Conservation (phyloP, 2,888 invertebrate species). For the Ochropacha duplaris region DNA sequence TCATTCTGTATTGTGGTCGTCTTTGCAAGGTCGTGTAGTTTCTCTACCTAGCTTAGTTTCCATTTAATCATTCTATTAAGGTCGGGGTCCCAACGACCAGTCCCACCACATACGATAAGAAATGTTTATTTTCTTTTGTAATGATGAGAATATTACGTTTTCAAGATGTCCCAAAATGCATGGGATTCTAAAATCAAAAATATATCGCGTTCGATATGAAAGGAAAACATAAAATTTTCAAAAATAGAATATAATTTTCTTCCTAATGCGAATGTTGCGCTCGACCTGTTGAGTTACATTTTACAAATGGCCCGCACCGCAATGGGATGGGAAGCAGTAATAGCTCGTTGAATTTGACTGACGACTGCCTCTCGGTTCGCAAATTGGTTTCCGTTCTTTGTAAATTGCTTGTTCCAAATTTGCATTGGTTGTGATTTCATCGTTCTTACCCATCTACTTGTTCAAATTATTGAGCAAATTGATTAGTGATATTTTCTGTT, state of each 20-base stretch:
- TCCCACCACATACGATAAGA: no score
- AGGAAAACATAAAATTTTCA: background rate
- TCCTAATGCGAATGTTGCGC: background rate
- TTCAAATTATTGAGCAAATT: background rate
- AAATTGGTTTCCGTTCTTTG: conserved; percentile 62
- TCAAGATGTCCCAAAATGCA: conserved; percentile 4
- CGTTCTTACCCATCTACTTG: conserved; percentile 5
- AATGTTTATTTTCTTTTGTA: no score
- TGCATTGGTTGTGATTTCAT: conserved; percentile 32
- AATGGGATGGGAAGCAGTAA: conserved; percentile 53
- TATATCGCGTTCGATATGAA: conserved; percentile 3
- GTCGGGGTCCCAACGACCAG: no score
- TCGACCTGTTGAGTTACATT: conserved; percentile 33
- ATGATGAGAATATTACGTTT: no score
- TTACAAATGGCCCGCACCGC: conserved; percentile 42
- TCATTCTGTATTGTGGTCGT: background rate
- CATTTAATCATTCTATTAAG: conserved; percentile 41
- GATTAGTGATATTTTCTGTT: background rate
- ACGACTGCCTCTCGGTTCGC: conserved; percentile 41
- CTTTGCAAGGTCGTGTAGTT: conserved; percentile 39
- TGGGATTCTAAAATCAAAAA: conserved; percentile 11
- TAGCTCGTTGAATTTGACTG: conserved; percentile 56
- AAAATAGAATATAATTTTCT: conserved; percentile 20
- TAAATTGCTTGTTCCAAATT: conserved; percentile 55
- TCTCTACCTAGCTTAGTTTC: conserved; percentile 17